Percentiles rank a stretch among this genome's conserved stretches.
phyloP scores from a whole-genome alignment of 2,797 vertebrate genomes.

The Momotus momota region DNA sequence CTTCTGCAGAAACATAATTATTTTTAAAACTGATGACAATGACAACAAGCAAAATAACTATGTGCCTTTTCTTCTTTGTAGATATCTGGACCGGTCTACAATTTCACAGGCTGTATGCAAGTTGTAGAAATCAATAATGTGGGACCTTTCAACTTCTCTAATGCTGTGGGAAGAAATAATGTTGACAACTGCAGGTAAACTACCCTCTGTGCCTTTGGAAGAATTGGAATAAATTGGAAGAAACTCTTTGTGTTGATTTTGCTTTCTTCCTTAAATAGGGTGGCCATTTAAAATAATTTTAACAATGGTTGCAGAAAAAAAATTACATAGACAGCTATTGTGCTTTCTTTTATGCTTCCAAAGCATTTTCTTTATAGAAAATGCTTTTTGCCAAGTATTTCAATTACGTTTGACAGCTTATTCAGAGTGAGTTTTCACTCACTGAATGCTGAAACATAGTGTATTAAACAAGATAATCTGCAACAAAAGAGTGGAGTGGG shows the following conservation, averaged over 20 bases:
- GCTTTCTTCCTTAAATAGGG: background rate
- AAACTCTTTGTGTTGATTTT: conserved; percentile 7
- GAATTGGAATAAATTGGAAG: background rate
- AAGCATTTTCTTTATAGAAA: background rate
- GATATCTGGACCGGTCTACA: conserved; percentile 81
- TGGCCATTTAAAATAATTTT: conserved; percentile 13
- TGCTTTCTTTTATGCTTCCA: background rate
- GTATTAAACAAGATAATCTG: background rate
- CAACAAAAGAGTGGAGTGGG: background rate
- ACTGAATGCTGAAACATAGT: background rate
- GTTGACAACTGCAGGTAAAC: conserved; percentile 86
- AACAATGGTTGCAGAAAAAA: background rate
- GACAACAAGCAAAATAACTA: background rate
- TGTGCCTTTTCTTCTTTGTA: conserved; percentile 52
- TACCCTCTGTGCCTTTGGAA: background rate
- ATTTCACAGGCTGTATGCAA: conserved; percentile 90
- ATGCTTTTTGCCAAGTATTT: background rate
- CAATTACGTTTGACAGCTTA: conserved; percentile 19
- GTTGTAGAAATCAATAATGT: conserved; percentile 84
- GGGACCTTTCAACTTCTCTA: conserved; percentile 79
- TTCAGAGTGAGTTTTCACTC: background rate
- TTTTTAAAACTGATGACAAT: background rate
- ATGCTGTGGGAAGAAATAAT: conserved; percentile 81
- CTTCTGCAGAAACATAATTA: background rate
- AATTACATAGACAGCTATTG: background rate